Base-by-base conservation (phyloP, 2,888 invertebrate species). In the Buathra laborator region DNA sequence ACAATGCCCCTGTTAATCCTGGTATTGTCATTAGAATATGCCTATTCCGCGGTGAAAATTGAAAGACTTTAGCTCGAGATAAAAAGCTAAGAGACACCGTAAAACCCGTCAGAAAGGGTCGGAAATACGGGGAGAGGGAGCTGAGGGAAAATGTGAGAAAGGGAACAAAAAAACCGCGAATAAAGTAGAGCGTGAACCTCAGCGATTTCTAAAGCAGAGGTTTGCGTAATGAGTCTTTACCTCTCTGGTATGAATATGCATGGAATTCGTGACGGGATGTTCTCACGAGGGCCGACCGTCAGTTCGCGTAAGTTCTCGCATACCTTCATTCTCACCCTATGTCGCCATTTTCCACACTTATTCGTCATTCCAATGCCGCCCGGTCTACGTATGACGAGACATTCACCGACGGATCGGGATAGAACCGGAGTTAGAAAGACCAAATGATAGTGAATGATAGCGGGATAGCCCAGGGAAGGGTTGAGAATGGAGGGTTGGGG, bases 161-260 rank as follows among this genome's bases (percentile, higher is more conserved):
- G 24, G 24, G 64, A 43, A 66, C 16, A 37, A 3, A 37, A 64
- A 75, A 46, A 64, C 19, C 4, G 32, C 37, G 37, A 9, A 37
- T 37, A 14, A 14, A 14, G n/a, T 14, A 14, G 59, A 19, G 37
- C 12, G 72, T 56, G 37, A 51, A 68, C 56, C 67, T 77, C 67
- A 68, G 77, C 77, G 56, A 77, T 77, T 68, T 67, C 67, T 77
- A 77, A 67, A 77, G 77, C 77, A 67, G 66, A 24, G 76, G 53
- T 67, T 77, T 67, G 66, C 77, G 77, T 77, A 77, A 77, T 77
- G 53, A 77, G 53, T 68, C 67, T 68, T 77, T 68, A 77, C 67
- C 67, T 59, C 29, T 16, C 67, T 12, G 56, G 44, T 24, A 67
- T 77, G 67, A 77, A 77, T 77, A 77, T 77, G 77, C 77, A 77